phyloP scores from a whole-genome alignment of 1,140 invertebrate genomes.

The Macrocentrus cingulum region DNA sequence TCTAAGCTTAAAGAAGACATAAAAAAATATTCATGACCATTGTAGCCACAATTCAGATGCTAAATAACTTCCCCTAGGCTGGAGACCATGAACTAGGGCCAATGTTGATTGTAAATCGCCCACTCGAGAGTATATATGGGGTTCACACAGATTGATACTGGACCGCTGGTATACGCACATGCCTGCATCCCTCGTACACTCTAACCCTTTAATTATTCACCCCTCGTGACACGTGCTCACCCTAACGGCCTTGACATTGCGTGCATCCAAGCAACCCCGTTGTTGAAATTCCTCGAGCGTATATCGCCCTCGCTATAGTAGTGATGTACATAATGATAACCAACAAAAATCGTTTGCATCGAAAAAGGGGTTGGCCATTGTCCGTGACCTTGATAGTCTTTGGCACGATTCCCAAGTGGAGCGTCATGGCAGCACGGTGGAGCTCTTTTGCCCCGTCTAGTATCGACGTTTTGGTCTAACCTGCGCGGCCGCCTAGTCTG shows the following conservation, averaged over 20 bases:
- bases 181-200: background rate
- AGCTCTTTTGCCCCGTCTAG: background rate
- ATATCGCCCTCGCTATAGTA: too few species aligned
- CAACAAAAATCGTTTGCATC: background rate
- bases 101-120: too few species aligned
- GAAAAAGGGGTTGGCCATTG: conserved; percentile 1
- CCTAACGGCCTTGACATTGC: conserved; percentile 16
- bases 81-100: too few species aligned
- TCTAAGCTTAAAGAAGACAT: too few species aligned
- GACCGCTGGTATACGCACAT: background rate
- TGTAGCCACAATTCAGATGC: too few species aligned
- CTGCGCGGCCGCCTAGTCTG: background rate
- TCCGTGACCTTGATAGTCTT: conserved; percentile 7
- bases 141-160: background rate
- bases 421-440: background rate
- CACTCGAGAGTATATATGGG: too few species aligned
- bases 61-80: too few species aligned
- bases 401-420: conserved; percentile 1
- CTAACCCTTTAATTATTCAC: conserved; percentile 1
- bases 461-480: background rate
- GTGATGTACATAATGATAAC: too few species aligned
- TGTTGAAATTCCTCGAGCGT: background rate
- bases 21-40: too few species aligned
- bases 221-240: conserved; percentile 1
- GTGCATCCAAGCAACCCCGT: background rate